These are phyloP conservation scores for Poecilia velifera DNA, from an alignment of 2,797 vertebrate species.

Conservation along the genomic window DNA sequence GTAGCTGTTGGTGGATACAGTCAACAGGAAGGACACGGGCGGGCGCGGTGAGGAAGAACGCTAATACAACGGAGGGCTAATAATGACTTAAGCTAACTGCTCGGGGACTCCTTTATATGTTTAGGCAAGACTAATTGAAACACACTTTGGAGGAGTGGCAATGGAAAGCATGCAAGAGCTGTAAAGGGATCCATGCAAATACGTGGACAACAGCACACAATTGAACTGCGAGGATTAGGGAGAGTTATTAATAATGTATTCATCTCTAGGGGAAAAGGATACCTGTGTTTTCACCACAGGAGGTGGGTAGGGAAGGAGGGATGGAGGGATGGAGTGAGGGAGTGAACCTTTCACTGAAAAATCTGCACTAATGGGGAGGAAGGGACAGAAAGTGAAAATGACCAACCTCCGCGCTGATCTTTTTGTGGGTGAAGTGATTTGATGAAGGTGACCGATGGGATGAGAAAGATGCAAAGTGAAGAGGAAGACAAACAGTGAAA, in stretches of 20 bases:
- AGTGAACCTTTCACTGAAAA: constrained; percentile 20
- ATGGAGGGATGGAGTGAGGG: no score
- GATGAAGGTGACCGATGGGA: constrained; percentile 77
- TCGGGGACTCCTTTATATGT: constrained; percentile 35
- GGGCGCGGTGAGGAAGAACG: constrained; percentile 38
- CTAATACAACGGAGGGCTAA: constrained; percentile 44
- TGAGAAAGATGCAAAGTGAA: constrained; percentile 69
- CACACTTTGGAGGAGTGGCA: constrained; percentile 40
- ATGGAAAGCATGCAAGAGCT: constrained; percentile 58
- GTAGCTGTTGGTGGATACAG: constrained; percentile 34
- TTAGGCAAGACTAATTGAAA: constrained; percentile 50
- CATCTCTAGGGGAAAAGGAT: constrained; percentile 13
- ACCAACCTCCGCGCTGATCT: constrained; percentile 84
- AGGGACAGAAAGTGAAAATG: constrained; percentile 70
- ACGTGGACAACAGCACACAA: constrained; percentile 31
- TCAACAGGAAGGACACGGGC: constrained; percentile 40
- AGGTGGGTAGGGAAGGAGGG: constrained; percentile 1
- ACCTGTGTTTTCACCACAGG: constrained; percentile 15
- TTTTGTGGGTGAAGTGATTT: constrained; percentile 77
- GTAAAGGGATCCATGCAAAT: constrained; percentile 66
- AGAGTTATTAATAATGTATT: constrained; percentile 17
- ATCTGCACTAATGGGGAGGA: constrained; percentile 32
- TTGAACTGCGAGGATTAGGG: constrained; percentile 34
- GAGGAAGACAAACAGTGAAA: constrained; percentile 76
- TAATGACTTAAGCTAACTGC: constrained; percentile 43